Evolutionary conservation across 2,888 invertebrate genomes (phyloP), one percentile per base, ranked within the genome.

Genomic region (Nomada lathburiana): DNA sequence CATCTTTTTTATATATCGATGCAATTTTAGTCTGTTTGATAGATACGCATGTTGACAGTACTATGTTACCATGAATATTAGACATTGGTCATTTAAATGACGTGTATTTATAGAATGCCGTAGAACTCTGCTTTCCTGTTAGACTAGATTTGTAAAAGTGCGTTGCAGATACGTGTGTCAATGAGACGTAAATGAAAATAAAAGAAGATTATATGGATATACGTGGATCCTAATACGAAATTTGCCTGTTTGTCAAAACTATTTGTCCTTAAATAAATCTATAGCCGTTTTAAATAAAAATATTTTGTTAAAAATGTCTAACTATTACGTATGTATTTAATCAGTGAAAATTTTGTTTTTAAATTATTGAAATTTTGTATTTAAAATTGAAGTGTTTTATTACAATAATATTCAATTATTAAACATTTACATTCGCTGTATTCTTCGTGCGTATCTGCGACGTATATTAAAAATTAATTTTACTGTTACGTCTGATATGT

Each of bases 41-140:
- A 84, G 86, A 79, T 75, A 44, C 55, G 85, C 87, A 87, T 87
- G 87, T 81, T 64, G 62, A 76, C 20, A 67, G 47, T 67, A 72
- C 63, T 80, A 80, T 52, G 71, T 68, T 67, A 62, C 69, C 10
- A 18, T 57, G 65, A 55, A 57, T 52, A 53, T 53, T 64, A 59
- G 29, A 18, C 13, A 52, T 64, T 64, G 53, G 29, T 67, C 53
- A 59, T 85, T 79, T 75, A 69, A 52, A 62, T 80, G 62, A 83
- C 73, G 75, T 29, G 63, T 64, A 68, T 65, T 47, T 79, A 57
- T 77, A 73, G 80, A 84, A 87, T 87, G 80, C 55, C 42, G 55
- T 78, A 83, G 76, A 78, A 55, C 20, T 26, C 73, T 72, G 87
- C 76, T 87, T 87, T 76, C 52, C 71, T 77, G 77, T 18, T 65